Conservation (phyloP, 2,113 vertebrate genomes). For the Syrrhaptes paradoxus region DNA sequence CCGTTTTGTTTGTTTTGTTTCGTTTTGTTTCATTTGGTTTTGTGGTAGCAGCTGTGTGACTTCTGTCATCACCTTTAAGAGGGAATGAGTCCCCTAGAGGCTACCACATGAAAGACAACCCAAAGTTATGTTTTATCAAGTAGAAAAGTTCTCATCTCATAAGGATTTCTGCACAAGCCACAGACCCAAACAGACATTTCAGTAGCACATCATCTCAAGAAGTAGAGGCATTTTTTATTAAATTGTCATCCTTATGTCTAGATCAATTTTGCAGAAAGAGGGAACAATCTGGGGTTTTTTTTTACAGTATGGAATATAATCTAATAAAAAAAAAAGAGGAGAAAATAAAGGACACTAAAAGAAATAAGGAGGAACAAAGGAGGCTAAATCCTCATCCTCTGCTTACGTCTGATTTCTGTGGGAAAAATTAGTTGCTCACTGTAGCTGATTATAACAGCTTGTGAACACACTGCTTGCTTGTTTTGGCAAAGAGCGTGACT, state of each 20-base stretch:
- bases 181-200: not conserved
- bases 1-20: not conserved
- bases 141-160: not conserved
- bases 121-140: not conserved
- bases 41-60: not conserved
- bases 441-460: not conserved
- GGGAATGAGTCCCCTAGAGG: not conserved
- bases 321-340: not conserved
- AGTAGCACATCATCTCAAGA: not conserved
- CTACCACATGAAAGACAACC: not conserved
- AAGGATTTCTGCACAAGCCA: not conserved
- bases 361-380: not conserved
- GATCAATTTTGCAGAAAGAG: not conserved
- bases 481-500: not conserved
- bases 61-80: not conserved
- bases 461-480: not conserved
- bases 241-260: not conserved
- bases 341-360: not conserved
- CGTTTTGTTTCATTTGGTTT: not conserved
- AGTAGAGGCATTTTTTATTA: not conserved
- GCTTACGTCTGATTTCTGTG: not conserved
- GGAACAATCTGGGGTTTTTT: rapidly evolving
- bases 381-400: not conserved
- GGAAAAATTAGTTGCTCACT: not conserved
- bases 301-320: not conserved